Evolutionary conservation across 2,797 vertebrate species (phyloP).

Genomic region (Pangasius sanitwongsei): DNA sequence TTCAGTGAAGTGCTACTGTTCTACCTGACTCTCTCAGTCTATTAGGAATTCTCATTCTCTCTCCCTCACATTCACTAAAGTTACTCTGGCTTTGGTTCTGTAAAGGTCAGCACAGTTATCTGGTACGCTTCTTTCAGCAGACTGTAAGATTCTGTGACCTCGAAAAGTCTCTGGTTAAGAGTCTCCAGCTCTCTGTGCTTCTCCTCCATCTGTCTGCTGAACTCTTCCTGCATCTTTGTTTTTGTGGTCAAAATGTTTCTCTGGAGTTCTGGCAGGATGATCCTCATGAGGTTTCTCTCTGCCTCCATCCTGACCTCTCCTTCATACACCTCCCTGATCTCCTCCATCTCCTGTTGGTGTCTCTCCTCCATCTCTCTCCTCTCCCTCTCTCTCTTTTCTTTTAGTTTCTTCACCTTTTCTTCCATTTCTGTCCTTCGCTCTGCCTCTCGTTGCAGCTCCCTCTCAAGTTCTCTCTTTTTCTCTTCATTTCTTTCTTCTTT

Average conservation of each 20-base stretch:
- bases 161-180: background rate
- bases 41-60: too few relatives aligned
- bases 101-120: background rate
- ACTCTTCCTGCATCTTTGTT: too few relatives aligned
- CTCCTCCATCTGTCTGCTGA: conserved; percentile 37
- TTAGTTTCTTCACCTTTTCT: conserved; percentile 24
- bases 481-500: background rate
- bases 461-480: conserved; percentile 1
- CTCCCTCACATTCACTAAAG: too few relatives aligned
- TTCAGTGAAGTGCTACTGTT: too few relatives aligned
- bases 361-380: conserved; percentile 40
- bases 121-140: background rate
- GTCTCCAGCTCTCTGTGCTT: conserved; percentile 36
- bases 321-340: too few relatives aligned
- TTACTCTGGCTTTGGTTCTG: too few relatives aligned
- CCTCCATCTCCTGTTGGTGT: too few relatives aligned
- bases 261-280: too few relatives aligned
- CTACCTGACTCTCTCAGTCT: too few relatives aligned
- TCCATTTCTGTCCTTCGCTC: background rate
- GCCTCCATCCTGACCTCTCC: too few relatives aligned
- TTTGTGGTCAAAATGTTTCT: too few relatives aligned
- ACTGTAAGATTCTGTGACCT: background rate
- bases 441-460: background rate
- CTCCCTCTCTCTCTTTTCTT: conserved; percentile 33
- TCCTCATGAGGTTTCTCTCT: too few relatives aligned